Percentiles rank a stretch among this genome's conserved stretches.
Conservation (phyloP, 2,113 vertebrate species). For the Anser cygnoides region DNA sequence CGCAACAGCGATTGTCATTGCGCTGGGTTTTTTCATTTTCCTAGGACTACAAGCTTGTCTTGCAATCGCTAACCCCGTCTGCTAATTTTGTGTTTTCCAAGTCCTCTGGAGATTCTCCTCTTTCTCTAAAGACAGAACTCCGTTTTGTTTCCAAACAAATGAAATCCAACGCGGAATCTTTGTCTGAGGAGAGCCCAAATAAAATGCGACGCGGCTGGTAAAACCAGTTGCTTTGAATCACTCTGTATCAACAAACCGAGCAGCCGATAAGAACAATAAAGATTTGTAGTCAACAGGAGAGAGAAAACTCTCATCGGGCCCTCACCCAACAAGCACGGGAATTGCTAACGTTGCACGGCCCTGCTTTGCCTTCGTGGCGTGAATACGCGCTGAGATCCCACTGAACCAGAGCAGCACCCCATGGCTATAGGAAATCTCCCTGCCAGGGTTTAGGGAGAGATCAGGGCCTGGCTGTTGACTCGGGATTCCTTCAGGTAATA, state of each 20-base stretch:
- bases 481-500: neutral
- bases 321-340: neutral
- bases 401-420: rapidly evolving
- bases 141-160: neutral
- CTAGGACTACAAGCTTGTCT: neutral
- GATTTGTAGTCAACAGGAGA: neutral
- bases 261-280: neutral
- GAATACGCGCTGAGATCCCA: neutral
- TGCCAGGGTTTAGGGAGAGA: neutral
- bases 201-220: neutral
- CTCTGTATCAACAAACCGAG: neutral
- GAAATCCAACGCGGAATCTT: neutral
- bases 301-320: neutral
- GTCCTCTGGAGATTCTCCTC: neutral
- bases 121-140: neutral
- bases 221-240: neutral
- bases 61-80: neutral
- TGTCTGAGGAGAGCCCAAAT: neutral
- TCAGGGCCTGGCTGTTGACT: neutral
- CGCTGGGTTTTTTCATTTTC: neutral
- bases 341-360: neutral
- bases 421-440: neutral
- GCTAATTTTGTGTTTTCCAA: neutral
- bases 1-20: neutral
- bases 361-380: neutral